Percentiles rank a stretch among this genome's conserved stretches.
These are phyloP conservation scores for Tupaia chinensis DNA, from an alignment of 2,113 vertebrate species.

Conservation along the genomic window DNA sequence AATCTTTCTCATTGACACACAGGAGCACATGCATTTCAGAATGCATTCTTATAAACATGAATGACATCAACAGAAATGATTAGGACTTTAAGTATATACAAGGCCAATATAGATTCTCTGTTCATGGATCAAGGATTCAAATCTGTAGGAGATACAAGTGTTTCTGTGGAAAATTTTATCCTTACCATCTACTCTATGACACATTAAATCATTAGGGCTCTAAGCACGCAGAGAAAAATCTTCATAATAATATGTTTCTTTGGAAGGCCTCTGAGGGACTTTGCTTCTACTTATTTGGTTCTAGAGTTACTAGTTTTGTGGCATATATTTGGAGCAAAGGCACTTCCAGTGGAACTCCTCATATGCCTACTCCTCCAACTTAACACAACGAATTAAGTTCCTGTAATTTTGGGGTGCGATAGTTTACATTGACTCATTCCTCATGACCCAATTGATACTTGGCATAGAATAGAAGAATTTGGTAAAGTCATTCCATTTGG, in stretches of 20 bases:
- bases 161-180: background rate
- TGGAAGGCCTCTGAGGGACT: background rate
- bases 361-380: background rate
- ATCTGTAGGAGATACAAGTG: background rate
- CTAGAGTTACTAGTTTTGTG: background rate
- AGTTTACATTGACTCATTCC: background rate
- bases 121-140: background rate
- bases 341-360: background rate
- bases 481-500: background rate
- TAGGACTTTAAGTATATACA: background rate
- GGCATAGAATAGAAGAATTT: background rate
- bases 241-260: background rate
- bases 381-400: background rate
- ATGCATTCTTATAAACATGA: background rate
- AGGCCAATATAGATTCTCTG: background rate
- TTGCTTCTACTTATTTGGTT: background rate
- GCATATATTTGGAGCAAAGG: background rate
- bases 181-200: background rate
- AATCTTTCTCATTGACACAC: background rate
- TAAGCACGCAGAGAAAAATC: background rate
- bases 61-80: background rate
- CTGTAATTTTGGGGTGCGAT: background rate
- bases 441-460: background rate
- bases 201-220: background rate
- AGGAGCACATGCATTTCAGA: background rate